Evolutionary conservation across 2,113 vertebrate genomes (phyloP).

Genomic region (Rostratula benghalensis): DNA sequence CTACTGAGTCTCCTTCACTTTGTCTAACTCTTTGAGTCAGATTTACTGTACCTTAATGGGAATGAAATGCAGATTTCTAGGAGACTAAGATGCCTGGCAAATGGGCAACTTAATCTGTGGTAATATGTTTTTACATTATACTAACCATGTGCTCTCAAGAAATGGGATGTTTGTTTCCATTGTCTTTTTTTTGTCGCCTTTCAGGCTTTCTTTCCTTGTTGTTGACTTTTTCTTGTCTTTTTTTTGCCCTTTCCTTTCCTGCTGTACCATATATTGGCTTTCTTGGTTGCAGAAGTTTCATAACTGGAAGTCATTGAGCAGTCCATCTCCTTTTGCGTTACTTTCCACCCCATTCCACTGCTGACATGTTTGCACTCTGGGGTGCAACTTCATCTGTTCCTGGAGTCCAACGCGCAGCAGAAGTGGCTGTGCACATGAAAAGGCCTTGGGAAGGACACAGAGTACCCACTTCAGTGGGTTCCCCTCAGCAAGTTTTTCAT

Average conservation of each 20-base stretch:
- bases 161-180: background rate
- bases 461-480: accelerated
- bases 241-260: background rate
- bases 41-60: background rate
- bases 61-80: background rate
- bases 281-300: background rate
- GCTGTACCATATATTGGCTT: background rate
- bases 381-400: background rate
- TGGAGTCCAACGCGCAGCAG: accelerated
- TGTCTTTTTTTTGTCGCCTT: no score
- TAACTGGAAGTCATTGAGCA: background rate
- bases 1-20: background rate
- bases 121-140: background rate
- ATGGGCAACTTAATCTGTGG: background rate
- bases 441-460: background rate
- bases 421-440: background rate
- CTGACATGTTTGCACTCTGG: background rate
- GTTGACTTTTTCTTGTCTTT: background rate
- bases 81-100: background rate
- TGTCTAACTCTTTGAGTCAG: background rate
- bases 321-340: background rate
- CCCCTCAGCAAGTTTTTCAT: background rate
- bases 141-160: background rate
- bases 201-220: background rate
- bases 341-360: background rate